These are phyloP conservation scores for Parauchenoglanis punctatus DNA, from an alignment of 2,797 vertebrate species.

Conservation along the genomic window DNA sequence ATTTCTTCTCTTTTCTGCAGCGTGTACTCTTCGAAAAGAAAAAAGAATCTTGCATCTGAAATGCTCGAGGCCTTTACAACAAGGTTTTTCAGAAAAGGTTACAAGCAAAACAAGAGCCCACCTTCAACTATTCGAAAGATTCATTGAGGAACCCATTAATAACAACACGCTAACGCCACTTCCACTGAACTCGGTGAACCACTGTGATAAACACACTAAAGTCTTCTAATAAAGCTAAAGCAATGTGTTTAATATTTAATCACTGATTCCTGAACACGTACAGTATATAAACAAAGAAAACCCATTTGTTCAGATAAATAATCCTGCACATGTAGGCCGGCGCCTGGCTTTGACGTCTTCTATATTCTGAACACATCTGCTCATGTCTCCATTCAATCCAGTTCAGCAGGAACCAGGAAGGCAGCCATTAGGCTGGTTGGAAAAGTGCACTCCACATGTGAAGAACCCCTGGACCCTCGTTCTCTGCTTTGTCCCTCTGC, in stretches of 20 bases:
- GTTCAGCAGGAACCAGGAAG: slow-evolving; percentile 21
- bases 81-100: not conserved
- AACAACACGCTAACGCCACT: not conserved
- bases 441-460: slow-evolving; percentile 35
- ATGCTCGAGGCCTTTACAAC: too few species aligned
- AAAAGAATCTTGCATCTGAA: not conserved
- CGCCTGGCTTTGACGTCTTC: not conserved
- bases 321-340: slow-evolving; percentile 13
- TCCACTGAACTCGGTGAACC: not conserved
- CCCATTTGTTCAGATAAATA: slow-evolving; percentile 42
- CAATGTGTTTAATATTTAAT: not conserved
- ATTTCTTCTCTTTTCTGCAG: not conserved
- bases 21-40: not conserved
- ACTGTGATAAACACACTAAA: not conserved
- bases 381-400: slow-evolving; percentile 11
- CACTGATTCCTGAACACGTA: not conserved
- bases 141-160: not conserved
- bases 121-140: not conserved
- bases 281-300: not conserved
- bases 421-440: slow-evolving; percentile 29
- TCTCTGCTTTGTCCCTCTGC: slow-evolving; percentile 12
- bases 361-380: slow-evolving; percentile 8
- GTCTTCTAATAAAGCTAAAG: not conserved
- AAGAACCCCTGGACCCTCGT: slow-evolving; percentile 30
- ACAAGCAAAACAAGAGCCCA: not conserved